These are phyloP conservation scores for Paraescarpia echinospica DNA, from an alignment of 1,140 invertebrate species.

Conservation along the genomic window DNA sequence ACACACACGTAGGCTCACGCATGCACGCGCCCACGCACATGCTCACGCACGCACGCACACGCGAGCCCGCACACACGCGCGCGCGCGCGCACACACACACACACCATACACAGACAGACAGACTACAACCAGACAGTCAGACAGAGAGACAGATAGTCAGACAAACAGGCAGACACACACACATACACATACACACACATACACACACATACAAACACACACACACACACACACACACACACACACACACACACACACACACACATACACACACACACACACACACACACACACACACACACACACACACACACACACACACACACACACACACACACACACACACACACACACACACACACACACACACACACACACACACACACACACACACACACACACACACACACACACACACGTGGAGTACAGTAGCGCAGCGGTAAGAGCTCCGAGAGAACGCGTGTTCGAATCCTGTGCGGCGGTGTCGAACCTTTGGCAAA, in stretches of 20 bases:
- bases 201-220: not conserved
- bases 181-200: not conserved
- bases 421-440: too few species aligned
- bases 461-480: too few species aligned
- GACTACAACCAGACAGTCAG: not conserved
- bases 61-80: too few species aligned
- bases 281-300: not conserved
- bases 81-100: too few species aligned
- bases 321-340: not conserved
- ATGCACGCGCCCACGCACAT: too few species aligned
- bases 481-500: too few species aligned
- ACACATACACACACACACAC: not conserved
- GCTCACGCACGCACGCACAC: too few species aligned
- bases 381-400: not conserved
- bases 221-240: not conserved
- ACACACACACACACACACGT: not conserved
- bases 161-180: not conserved
- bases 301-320: not conserved
- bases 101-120: not conserved
- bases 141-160: not conserved
- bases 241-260: not conserved
- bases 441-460: too few species aligned
- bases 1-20: too few species aligned
- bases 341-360: not conserved
- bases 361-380: not conserved